Percentiles rank a stretch among this genome's conserved stretches.
These are phyloP conservation scores for Perizoma affinitatum DNA, from an alignment of 2,888 invertebrate genomes.

Conservation along the genomic window DNA sequence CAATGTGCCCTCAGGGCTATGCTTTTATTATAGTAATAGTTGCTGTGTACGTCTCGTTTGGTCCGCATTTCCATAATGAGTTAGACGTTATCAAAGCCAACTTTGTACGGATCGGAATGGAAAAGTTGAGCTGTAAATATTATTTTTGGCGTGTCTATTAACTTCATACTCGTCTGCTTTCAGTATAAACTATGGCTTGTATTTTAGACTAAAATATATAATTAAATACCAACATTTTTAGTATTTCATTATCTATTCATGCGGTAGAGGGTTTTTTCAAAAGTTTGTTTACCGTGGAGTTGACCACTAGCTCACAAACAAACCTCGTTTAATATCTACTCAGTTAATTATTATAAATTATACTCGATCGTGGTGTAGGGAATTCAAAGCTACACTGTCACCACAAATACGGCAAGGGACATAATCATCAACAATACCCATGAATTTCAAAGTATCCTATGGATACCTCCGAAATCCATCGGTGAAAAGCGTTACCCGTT, in stretches of 20 bases:
- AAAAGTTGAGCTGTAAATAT: not conserved
- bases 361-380: not conserved
- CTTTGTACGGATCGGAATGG: not conserved
- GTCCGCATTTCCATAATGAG: slow-evolving; percentile 39
- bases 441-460: slow-evolving; percentile 9
- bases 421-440: slow-evolving; percentile 4
- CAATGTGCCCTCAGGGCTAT: slow-evolving; percentile 58
- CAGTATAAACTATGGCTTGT: too few species aligned
- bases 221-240: too few species aligned
- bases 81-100: slow-evolving; percentile 7
- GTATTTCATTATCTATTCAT: too few species aligned
- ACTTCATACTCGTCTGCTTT: not conserved
- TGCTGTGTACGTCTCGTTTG: slow-evolving; percentile 40
- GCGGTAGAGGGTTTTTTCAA: too few species aligned
- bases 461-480: slow-evolving; percentile 25
- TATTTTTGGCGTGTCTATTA: not conserved
- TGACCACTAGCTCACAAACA: too few species aligned
- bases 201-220: too few species aligned
- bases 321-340: too few species aligned
- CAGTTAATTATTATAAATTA: too few species aligned
- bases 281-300: too few species aligned
- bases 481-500: slow-evolving; percentile 57
- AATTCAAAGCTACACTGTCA: slow-evolving; percentile 6
- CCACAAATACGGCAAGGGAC: slow-evolving; percentile 4
- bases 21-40: slow-evolving; percentile 43